A percentile compares a stretch with the other conserved stretches of the same genome.
Evolutionary conservation across 2,113 vertebrate species (phyloP).

Genomic region (Macroglossus sobrinus): DNA sequence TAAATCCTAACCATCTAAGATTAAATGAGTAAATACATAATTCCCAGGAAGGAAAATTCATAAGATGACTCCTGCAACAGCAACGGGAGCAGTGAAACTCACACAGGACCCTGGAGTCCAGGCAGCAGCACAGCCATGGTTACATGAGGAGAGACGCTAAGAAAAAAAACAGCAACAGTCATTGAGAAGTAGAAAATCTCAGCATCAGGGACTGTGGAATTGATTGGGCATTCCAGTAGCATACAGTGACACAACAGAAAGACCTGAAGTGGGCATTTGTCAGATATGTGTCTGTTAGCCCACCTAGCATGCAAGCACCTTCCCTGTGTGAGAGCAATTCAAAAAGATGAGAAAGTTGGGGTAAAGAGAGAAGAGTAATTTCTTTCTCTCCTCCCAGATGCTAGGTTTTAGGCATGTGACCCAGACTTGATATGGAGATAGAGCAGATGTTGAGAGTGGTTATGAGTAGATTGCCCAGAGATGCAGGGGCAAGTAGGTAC

Average conservation of each 20-base stretch:
- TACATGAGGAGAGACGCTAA: not conserved
- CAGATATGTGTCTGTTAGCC: not conserved
- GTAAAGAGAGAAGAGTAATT: not conserved
- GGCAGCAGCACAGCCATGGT: not conserved
- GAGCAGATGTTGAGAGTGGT: not conserved
- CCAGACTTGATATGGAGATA: not conserved
- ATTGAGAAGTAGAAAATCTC: not conserved
- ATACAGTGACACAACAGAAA: not conserved
- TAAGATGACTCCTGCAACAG: not conserved
- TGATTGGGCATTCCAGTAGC: not conserved
- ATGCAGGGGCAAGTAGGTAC: not conserved
- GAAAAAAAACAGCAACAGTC: not conserved
- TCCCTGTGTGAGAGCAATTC: not conserved
- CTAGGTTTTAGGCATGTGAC: not conserved
- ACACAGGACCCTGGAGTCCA: too few relatives aligned
- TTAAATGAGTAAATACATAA: not conserved
- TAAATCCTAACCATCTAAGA: not conserved
- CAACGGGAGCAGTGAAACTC: not conserved
- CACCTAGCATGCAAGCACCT: not conserved
- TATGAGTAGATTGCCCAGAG: not conserved
- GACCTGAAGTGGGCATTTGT: not conserved
- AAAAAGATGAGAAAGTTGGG: not conserved
- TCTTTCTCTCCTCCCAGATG: not conserved
- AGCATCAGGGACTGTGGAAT: not conserved
- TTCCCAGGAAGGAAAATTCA: not conserved